These are phyloP conservation scores for Jacana jacana DNA, from an alignment of 2,113 vertebrate species.

Conservation along the genomic window DNA sequence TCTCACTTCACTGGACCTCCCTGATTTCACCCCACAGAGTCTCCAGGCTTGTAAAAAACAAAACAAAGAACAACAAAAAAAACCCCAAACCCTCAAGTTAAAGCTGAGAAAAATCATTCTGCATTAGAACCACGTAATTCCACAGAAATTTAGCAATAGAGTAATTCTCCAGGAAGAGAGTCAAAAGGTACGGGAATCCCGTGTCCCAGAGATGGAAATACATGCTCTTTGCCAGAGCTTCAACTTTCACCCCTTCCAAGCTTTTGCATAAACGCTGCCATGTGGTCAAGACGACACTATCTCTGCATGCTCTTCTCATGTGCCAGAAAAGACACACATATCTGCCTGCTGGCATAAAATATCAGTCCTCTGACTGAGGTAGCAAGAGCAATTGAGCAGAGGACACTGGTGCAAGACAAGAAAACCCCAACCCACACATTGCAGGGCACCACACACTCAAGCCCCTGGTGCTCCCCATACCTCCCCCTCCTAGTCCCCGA, in stretches of 20 bases:
- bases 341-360: neutral
- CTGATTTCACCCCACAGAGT: neutral
- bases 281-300: neutral
- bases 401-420: neutral
- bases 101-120: neutral
- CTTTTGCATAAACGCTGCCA: neutral
- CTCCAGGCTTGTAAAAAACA: neutral
- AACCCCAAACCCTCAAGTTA: neutral
- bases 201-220: neutral
- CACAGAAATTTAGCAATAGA: neutral
- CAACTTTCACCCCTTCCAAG: neutral
- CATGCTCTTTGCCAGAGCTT: neutral
- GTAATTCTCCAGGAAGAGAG: neutral
- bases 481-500: neutral
- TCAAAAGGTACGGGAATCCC: constrained; percentile 40
- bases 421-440: neutral
- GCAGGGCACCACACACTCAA: neutral
- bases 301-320: neutral
- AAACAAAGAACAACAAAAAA: neutral
- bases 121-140: neutral
- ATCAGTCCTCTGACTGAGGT: neutral
- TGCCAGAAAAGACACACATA: neutral
- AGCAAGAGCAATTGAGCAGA: neutral
- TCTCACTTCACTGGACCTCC: neutral
- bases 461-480: neutral